These are phyloP conservation scores for Enteromius viviparus DNA, from an alignment of 2,797 vertebrate species.

Conservation along the genomic window DNA sequence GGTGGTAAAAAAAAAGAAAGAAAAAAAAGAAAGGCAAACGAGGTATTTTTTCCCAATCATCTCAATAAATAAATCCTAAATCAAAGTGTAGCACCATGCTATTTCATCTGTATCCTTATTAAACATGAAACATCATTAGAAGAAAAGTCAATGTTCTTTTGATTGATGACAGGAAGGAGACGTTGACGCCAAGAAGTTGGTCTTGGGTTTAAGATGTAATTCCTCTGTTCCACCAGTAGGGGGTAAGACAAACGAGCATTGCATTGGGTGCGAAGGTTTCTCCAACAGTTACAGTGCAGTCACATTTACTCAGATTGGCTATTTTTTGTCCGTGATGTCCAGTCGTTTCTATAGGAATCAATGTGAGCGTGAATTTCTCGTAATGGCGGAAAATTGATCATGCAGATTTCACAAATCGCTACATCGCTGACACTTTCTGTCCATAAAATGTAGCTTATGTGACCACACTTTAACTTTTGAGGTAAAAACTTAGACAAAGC, in stretches of 20 bases:
- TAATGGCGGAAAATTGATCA: not conserved
- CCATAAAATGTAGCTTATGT: not conserved
- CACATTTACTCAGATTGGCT: not conserved
- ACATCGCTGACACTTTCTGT: not conserved
- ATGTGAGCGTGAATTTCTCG: not conserved
- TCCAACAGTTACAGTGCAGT: not conserved
- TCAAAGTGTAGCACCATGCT: slow-evolving; percentile 11
- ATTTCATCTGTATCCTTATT: not conserved
- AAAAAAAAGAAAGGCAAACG: not conserved
- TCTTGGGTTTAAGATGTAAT: not conserved
- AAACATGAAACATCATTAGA: not conserved
- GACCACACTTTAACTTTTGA: slow-evolving; percentile 24
- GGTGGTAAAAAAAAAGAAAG: not conserved
- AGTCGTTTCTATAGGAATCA: not conserved
- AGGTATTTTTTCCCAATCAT: slow-evolving; percentile 1
- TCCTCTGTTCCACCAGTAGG: slow-evolving; percentile 14
- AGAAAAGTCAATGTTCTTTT: not conserved
- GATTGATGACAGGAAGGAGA: not conserved
- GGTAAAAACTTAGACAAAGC: slow-evolving; percentile 37
- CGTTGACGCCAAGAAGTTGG: not conserved
- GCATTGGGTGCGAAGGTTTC: not conserved
- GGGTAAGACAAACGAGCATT: slow-evolving; percentile 3
- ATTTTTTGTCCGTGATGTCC: not conserved
- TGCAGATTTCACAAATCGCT: not conserved
- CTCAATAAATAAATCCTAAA: slow-evolving; percentile 20